Conservation (phyloP, 2,888 invertebrate genomes). For the Gastracanthus pulcherrimus region DNA sequence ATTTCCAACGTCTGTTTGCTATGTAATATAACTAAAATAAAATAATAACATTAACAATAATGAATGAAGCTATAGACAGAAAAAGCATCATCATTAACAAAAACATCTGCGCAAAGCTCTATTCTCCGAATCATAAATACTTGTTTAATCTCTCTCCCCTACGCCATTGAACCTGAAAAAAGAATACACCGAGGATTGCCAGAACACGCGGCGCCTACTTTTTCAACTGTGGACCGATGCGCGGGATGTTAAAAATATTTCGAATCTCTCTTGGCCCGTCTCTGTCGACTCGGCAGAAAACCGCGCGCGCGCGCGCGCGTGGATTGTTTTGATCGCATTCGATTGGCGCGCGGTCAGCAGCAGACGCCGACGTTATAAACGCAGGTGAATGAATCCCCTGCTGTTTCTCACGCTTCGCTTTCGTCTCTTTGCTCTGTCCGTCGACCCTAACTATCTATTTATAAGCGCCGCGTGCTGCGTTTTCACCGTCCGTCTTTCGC, state of each 20-base stretch:
- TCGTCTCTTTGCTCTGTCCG: conserved; percentile 70
- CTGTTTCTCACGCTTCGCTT: conserved; percentile 64
- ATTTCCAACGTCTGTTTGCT: no score
- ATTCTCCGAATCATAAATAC: no score
- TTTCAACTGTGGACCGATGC: neutral
- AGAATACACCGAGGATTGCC: no score
- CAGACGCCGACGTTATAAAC: neutral
- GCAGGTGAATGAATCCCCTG: conserved; percentile 67
- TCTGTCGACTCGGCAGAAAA: neutral
- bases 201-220: neutral
- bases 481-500: conserved; percentile 54
- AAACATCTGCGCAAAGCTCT: no score
- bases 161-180: neutral
- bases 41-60: no score
- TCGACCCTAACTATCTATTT: conserved; percentile 75
- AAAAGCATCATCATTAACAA: neutral
- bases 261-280: neutral
- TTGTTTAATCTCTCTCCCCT: no score
- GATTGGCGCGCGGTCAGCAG: neutral
- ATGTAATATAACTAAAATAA: no score
- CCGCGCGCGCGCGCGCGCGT: no score
- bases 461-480: conserved; percentile 61
- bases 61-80: neutral
- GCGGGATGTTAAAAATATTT: conserved; percentile 22
- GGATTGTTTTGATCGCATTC: conserved; percentile 26